Evolutionary conservation across 1,140 invertebrate species (phyloP).

Genomic region (Watersipora subatra): DNA sequence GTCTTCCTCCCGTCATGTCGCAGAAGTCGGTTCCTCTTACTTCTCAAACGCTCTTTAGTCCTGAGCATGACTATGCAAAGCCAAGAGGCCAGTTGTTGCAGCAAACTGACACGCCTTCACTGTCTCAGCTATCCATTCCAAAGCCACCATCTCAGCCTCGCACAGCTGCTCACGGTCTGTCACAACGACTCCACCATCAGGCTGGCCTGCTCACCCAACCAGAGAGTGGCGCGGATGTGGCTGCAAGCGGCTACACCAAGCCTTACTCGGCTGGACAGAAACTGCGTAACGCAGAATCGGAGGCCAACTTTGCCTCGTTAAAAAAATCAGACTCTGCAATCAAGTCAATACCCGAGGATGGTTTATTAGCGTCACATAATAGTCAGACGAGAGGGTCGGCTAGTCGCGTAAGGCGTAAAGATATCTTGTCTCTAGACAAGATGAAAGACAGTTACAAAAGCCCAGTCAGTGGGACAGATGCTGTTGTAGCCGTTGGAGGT

Average conservation of each 20-base stretch:
- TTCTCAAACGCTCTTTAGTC: no score
- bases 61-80: no score
- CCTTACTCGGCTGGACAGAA: no score
- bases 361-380: neutral
- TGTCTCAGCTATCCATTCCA: neutral
- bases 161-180: neutral
- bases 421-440: neutral
- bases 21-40: neutral
- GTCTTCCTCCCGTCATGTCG: conserved; percentile 32
- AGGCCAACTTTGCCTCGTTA: no score
- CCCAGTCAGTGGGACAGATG: no score
- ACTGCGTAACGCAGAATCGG: no score
- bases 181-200: conserved; percentile 3
- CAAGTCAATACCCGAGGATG: neutral
- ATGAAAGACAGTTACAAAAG: no score
- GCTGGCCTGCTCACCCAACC: conserved; percentile 1
- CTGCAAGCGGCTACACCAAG: no score
- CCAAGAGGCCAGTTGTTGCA: no score
- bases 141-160: neutral
- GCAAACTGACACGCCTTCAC: neutral
- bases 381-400: neutral
- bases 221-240: conserved; percentile 1
- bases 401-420: neutral
- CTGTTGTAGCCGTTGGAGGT: no score
- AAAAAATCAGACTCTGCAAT: neutral